Evolutionary conservation across 2,888 invertebrate species (phyloP).

Genomic region (Tiphia femorata): DNA sequence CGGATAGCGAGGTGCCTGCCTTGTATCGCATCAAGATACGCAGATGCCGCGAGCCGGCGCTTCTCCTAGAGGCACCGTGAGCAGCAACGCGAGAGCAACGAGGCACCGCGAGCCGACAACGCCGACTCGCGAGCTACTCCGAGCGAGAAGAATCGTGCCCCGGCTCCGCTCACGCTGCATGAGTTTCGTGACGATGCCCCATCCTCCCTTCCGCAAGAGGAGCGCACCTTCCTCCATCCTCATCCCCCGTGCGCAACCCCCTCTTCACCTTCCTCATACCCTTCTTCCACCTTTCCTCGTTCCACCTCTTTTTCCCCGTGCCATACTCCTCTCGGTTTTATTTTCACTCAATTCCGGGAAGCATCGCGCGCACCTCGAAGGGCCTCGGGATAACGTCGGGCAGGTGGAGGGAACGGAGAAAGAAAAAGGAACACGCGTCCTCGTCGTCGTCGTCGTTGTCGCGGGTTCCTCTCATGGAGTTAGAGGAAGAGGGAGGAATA

Average conservation of each 20-base stretch:
- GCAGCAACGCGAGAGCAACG: constrained; percentile 35
- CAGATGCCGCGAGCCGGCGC: constrained; percentile 48
- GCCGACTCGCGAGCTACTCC: no score
- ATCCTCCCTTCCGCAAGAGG: constrained; percentile 18
- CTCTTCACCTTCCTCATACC: constrained; percentile 16
- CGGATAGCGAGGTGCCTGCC: constrained; percentile 58
- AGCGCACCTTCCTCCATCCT: constrained; percentile 43
- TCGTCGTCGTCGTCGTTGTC: no score
- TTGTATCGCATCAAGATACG: constrained; percentile 61
- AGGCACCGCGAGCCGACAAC: constrained; percentile 37
- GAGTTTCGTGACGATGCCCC: constrained; percentile 64
- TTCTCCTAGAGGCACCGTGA: no score
- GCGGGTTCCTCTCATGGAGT: no score
- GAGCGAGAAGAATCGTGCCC: constrained; percentile 60
- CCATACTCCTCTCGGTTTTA: constrained; percentile 48
- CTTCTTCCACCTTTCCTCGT: constrained; percentile 17
- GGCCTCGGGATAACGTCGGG: constrained; percentile 44
- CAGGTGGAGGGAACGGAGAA: constrained; percentile 32
- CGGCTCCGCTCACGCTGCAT: constrained; percentile 59
- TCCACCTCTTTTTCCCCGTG: constrained; percentile 30
- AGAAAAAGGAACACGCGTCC: constrained; percentile 34
- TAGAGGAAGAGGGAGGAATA: constrained; percentile 31
- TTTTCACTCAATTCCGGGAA: constrained; percentile 58
- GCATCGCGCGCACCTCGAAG: constrained; percentile 40
- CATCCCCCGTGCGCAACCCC: constrained; percentile 31